Evolutionary conservation across 1,140 invertebrate species (phyloP), one percentile per base, ranked within the genome.

Genomic region (Polyergus mexicanus): DNA sequence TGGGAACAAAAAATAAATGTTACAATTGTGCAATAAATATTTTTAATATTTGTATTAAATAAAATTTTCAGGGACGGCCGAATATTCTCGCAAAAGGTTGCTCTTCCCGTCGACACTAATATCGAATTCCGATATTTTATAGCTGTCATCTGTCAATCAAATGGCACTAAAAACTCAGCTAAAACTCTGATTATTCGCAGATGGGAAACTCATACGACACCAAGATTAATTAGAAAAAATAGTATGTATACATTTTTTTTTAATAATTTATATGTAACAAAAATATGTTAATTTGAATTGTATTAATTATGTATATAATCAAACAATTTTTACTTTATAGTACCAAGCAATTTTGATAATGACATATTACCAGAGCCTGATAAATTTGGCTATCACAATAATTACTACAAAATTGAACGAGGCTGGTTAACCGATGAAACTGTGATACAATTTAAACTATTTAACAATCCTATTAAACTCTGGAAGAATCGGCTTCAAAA

Each of bases 361-460:
- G 65, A 92, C 66, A 87, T 85, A 54, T 78, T 92, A 71, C 94
- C 95, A 11, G 94, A 95, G 35, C 89, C 93, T 3, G 96, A 97
- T 41, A 95, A 94, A 44, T 98, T 97, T 95, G 97, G 98, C 22
- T 95, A 96, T 86, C 96, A 96, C 93, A 96, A 97, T 92, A 95
- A 96, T 25, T 94, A 95, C 56, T 95, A 95, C 41, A 96, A 96
- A 87, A 95, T 98, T 13, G 97, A 98, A 91, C 96, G 96, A 71
- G 98, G 98, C 0, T 99, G 98, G 98, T 94, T 99, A 0, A 98
- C 97, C 35, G 96, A 97, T 81, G 98, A 99, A 93, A 97, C 97
- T 44, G 96, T 98, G 69, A 96, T 99, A 66, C 98, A 99, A 94
- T 96, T 99, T 65, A 98, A 98, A 94, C 96, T 99, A 91, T 97